Percentiles rank a stretch among this genome's conserved stretches.
Conservation (phyloP, 2,888 invertebrate genomes). For the Arctia plantaginis region DNA sequence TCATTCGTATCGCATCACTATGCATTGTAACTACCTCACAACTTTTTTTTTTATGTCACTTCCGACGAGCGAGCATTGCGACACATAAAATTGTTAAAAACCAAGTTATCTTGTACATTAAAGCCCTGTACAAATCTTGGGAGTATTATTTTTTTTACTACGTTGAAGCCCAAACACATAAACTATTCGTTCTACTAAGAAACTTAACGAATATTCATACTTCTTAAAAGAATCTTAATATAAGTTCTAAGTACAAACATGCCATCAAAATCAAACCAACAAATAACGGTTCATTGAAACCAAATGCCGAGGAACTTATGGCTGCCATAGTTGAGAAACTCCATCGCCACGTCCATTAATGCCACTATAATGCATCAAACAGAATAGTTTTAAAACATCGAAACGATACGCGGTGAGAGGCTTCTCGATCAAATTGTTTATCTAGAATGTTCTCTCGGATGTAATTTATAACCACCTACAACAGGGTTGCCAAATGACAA, state of each 20-base stretch:
- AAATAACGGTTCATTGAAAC: constrained; percentile 48
- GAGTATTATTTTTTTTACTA: too few species aligned
- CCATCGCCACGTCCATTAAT: constrained; percentile 70
- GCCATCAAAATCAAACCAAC: constrained; percentile 30
- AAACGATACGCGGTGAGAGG: constrained; percentile 62
- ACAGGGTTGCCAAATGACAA: constrained; percentile 62
- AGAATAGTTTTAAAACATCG: constrained; percentile 71
- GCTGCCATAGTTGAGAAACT: constrained; percentile 52
- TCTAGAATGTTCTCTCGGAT: constrained; percentile 61
- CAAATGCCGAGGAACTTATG: constrained; percentile 62
- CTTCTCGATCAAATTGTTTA: constrained; percentile 74
- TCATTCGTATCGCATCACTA: too few species aligned
- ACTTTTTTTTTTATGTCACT: too few species aligned
- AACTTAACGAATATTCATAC: neutral
- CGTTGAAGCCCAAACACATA: too few species aligned
- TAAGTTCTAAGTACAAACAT: neutral
- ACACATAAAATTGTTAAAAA: too few species aligned
- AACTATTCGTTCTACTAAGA: neutral
- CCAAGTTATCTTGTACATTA: too few species aligned
- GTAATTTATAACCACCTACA: constrained; percentile 53
- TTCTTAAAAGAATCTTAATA: neutral
- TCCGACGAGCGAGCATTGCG: too few species aligned
- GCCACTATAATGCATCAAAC: constrained; percentile 66
- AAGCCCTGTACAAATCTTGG: too few species aligned
- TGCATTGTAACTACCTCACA: too few species aligned